A percentile compares a stretch with the other conserved stretches of the same genome.
Evolutionary conservation across 2,797 vertebrate genomes (phyloP).

Genomic region (Platalea minor): DNA sequence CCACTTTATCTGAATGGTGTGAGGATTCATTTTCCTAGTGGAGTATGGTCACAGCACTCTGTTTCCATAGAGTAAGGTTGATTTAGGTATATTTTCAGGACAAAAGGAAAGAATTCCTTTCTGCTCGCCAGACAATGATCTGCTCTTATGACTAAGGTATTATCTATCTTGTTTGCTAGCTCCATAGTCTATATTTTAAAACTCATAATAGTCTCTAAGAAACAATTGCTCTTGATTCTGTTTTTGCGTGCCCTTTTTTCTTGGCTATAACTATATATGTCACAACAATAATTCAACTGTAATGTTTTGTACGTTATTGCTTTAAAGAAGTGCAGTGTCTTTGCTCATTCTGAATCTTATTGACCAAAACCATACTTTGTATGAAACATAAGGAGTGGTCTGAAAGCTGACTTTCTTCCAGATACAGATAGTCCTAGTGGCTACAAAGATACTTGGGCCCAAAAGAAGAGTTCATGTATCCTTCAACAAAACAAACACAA

Average conservation of each 20-base stretch:
- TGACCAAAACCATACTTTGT: neutral
- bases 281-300: neutral
- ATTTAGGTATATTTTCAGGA: neutral
- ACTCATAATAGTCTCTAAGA: neutral
- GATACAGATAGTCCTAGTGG: neutral
- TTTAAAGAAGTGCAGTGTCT: neutral
- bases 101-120: neutral
- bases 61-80: neutral
- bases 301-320: neutral
- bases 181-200: neutral
- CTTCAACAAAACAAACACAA: neutral
- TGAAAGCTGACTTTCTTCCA: neutral
- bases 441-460: neutral
- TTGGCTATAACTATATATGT: neutral
- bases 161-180: neutral
- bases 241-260: neutral
- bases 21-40: neutral
- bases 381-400: neutral
- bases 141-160: neutral
- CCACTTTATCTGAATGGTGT: neutral
- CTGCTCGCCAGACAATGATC: neutral
- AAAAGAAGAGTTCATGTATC: neutral
- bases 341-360: neutral
- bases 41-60: neutral
- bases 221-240: neutral